Evolutionary conservation across 2,797 vertebrate species (phyloP).

Genomic region (Halcyon leucocephala): DNA sequence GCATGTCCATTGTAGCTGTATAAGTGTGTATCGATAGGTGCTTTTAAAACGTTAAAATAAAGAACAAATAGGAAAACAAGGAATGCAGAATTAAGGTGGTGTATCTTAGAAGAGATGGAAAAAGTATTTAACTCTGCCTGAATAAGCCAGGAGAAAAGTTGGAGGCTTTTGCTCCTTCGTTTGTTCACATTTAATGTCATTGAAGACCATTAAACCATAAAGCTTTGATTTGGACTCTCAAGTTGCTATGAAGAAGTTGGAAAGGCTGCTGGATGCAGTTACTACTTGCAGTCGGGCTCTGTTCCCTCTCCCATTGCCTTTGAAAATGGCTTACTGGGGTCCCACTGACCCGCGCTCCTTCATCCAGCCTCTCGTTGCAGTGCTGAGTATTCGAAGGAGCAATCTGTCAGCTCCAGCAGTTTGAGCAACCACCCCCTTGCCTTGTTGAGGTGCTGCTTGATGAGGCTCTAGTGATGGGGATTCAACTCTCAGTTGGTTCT

Average conservation of each 20-base stretch:
- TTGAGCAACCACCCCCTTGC: neutral
- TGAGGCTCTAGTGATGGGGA: neutral
- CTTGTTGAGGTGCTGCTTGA: neutral
- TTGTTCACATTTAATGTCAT: neutral
- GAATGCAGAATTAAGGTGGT: neutral
- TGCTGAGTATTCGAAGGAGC: neutral
- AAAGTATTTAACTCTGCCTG: neutral
- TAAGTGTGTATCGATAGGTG: neutral
- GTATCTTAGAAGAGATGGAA: neutral
- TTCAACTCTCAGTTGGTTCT: neutral
- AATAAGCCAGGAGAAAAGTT: neutral
- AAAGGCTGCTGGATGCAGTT: neutral
- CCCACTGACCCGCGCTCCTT: neutral
- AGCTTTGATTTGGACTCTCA: neutral
- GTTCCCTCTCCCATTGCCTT: rapidly evolving
- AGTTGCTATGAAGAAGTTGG: neutral
- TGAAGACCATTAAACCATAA: neutral
- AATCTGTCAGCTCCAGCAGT: neutral
- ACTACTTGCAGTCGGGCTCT: rapidly evolving
- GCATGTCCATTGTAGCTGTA: neutral
- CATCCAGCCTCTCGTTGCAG: neutral
- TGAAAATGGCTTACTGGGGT: neutral
- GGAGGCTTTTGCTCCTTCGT: neutral
- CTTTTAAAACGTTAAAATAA: neutral
- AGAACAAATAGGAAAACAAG: neutral